Percentiles rank a stretch among this genome's conserved stretches.
Conservation (phyloP, 2,888 invertebrate species). For the Tetranychus piercei region DNA sequence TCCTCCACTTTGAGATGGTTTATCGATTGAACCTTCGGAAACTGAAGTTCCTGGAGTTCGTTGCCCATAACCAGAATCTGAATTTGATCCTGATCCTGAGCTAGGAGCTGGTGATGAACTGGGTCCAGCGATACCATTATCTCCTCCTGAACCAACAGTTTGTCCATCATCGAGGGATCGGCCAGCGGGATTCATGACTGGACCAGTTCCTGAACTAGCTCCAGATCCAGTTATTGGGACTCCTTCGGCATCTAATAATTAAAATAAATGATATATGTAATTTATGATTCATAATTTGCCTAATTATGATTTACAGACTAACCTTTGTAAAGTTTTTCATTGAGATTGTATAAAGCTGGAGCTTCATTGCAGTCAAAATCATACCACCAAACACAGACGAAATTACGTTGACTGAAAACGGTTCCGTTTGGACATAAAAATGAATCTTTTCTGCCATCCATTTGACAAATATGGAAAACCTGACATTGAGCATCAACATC, state of each 20-base stretch:
- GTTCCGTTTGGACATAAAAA: constrained; percentile 36
- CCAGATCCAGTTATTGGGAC: constrained; percentile 1
- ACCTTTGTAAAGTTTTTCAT: constrained; percentile 32
- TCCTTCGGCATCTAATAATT: constrained; percentile 5
- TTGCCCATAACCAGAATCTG: background rate
- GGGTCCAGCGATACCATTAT: background rate
- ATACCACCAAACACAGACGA: constrained; percentile 52
- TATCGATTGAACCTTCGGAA: background rate
- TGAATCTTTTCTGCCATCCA: constrained; percentile 17
- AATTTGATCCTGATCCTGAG: background rate
- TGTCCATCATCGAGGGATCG: background rate
- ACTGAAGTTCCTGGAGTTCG: background rate
- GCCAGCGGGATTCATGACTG: background rate
- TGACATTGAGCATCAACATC: constrained; percentile 27
- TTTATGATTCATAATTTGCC: background rate
- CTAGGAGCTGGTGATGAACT: background rate
- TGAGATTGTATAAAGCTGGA: constrained; percentile 35
- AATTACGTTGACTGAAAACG: constrained; percentile 46
- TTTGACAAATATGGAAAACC: constrained; percentile 24
- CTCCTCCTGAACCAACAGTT: background rate
- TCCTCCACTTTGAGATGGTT: background rate
- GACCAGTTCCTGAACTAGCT: background rate
- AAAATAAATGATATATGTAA: background rate
- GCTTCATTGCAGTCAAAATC: constrained; percentile 43
- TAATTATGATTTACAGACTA: background rate